Evolutionary conservation across 2,797 vertebrate genomes (phyloP), one percentile per base, ranked within the genome.

Genomic region (Coccyzus lansbergi): DNA sequence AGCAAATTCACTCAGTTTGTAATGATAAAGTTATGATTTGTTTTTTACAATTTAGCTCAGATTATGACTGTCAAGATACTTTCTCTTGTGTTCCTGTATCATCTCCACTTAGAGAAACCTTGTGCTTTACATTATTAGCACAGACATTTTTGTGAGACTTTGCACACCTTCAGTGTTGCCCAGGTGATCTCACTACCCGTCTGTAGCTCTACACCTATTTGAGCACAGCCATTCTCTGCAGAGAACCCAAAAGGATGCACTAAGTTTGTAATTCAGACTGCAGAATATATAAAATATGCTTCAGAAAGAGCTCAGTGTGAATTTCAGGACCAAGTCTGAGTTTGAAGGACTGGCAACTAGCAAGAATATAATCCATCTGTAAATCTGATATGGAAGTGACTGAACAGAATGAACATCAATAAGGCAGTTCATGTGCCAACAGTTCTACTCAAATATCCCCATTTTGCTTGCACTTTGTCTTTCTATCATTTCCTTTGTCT

Each of bases 351-450:
- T 74, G 15, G 29, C 68, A 94, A 72, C 49, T 68, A 92, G 38
- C 12, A 89, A 75, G 88, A 83, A 55, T 48, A 71, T 78, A 62
- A 81, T 68, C 71, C 12, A 6, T 87, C 78, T 67, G 33, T 62
- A 85, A 83, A 85, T 83, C 15, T 89, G 74, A 75, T 62, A 71
- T 0, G 2, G 69, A 87, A 83, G 83, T 78, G 62, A 59, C 58
- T 69, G 86, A 93, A 91, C 22, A 81, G 71, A 92, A 89, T 91
- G 71, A 77, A 40, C 89, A 87, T 87, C 51, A 92, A 42, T 75
- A 83, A 81, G 49, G 58, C n/a, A 83, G 40, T 24, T 87, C 46
- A 91, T 81, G 34, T 72, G 53, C 65, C 88, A 90, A 62, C 75
- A 71, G 20, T 82, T 91, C 49, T 70, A 24, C 38, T 53, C 42